These are phyloP conservation scores for Entelurus aequoreus DNA, from an alignment of 2,113 vertebrate genomes.

Conservation along the genomic window DNA sequence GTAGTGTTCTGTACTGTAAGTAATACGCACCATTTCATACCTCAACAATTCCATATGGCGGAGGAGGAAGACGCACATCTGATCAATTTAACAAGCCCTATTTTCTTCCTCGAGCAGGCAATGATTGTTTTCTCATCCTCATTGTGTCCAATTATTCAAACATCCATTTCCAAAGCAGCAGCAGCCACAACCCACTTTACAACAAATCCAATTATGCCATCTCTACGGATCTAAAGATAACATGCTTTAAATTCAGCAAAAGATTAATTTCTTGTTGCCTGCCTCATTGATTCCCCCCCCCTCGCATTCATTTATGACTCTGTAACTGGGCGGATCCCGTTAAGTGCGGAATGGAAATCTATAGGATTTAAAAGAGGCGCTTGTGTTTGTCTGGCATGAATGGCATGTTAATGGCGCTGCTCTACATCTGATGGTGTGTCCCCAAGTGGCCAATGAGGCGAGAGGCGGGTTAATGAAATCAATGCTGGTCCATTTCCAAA, in stretches of 20 bases:
- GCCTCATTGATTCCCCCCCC: slow-evolving; percentile 30
- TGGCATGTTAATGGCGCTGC: slow-evolving; percentile 38
- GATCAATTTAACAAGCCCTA: not conserved
- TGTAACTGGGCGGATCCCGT: slow-evolving; percentile 27
- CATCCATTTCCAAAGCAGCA: slow-evolving; percentile 18
- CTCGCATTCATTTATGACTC: slow-evolving; percentile 17
- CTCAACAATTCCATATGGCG: not conserved
- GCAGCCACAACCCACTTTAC: not conserved
- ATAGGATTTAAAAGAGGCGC: slow-evolving; percentile 7
- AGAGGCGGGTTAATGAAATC: slow-evolving; percentile 34
- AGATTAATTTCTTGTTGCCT: slow-evolving; percentile 29
- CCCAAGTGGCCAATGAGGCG: slow-evolving; percentile 50
- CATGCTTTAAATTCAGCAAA: slow-evolving; percentile 25
- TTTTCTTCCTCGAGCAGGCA: slow-evolving; percentile 3
- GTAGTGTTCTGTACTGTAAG: not conserved
- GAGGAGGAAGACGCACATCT: not conserved
- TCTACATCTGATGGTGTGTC: slow-evolving; percentile 33
- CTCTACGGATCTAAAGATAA: slow-evolving; percentile 37
- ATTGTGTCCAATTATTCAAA: slow-evolving; percentile 13
- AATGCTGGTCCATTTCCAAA: not conserved
- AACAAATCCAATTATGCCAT: slow-evolving; percentile 37
- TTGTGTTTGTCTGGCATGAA: slow-evolving; percentile 18
- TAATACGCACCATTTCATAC: not conserved
- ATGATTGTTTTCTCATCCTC: slow-evolving; percentile 26
- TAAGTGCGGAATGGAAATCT: slow-evolving; percentile 23